Percentiles rank a stretch among this genome's conserved stretches.
Evolutionary conservation across 64 coral and sea anemone genomes (phyloP).

Genomic region (Exaiptasia diaphana): DNA sequence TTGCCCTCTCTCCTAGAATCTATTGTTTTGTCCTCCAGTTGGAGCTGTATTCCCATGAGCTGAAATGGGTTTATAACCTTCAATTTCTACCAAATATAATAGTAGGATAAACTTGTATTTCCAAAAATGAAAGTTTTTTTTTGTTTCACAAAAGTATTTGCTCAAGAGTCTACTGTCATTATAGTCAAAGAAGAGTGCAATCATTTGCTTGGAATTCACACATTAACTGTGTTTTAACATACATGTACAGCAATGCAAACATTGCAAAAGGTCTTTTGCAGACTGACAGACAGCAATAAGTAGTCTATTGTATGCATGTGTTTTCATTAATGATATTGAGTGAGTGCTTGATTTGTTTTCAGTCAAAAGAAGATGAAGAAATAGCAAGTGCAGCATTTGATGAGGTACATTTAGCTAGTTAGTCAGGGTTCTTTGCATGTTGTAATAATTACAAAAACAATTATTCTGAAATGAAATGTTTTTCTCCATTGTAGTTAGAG

Average conservation of each 20-base stretch:
- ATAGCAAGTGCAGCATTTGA: conserved; percentile 31
- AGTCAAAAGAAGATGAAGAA: conserved; percentile 40
- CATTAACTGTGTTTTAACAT: not conserved
- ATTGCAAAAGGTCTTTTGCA: not conserved
- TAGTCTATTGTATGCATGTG: not conserved
- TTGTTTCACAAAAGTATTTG: too few species aligned
- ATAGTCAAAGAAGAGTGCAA: not conserved
- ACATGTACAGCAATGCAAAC: not conserved
- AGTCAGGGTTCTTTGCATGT: not conserved
- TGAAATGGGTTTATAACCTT: too few species aligned
- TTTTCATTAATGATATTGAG: not conserved
- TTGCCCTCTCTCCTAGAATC: too few species aligned
- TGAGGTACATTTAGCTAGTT: not conserved
- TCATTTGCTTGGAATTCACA: not conserved
- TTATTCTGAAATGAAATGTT: not conserved
- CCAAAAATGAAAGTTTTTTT: too few species aligned
- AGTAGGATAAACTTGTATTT: too few species aligned
- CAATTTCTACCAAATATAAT: too few species aligned
- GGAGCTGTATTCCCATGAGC: too few species aligned
- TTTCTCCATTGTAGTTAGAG: conserved; percentile 55
- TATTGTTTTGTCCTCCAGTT: too few species aligned
- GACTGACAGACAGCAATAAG: not conserved
- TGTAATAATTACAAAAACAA: not conserved
- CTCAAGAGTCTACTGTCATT: too few species aligned
- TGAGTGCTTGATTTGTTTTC: not conserved